These are phyloP conservation scores for Ranitomeya imitator DNA, from an alignment of 2,113 vertebrate species.

Conservation along the genomic window DNA sequence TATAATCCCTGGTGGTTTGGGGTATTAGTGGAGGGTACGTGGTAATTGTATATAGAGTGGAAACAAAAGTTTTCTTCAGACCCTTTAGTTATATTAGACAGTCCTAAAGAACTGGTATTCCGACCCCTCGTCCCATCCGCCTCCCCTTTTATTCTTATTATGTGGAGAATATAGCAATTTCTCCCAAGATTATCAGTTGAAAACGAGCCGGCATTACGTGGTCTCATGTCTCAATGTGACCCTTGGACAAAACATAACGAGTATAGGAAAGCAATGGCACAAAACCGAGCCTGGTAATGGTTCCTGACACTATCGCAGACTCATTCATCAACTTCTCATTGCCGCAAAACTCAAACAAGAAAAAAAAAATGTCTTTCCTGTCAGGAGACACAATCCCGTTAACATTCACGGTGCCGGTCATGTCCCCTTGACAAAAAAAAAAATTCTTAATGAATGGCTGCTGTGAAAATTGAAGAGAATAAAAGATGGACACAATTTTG, in stretches of 20 bases:
- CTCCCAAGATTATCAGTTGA: background rate
- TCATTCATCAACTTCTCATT: slow-evolving; percentile 46
- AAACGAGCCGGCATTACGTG: slow-evolving; percentile 11
- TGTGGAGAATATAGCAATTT: background rate
- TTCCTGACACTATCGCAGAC: background rate
- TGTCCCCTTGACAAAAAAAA: background rate
- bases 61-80: too few species aligned
- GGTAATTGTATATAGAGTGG: background rate
- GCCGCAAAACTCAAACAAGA: background rate
- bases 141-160: background rate
- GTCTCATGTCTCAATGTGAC: slow-evolving; percentile 38
- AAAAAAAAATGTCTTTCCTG: slow-evolving; percentile 30
- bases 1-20: too few species aligned
- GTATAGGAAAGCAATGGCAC: slow-evolving; percentile 24
- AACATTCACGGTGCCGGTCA: background rate
- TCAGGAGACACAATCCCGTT: background rate
- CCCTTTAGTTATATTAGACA: background rate
- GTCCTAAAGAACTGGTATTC: background rate
- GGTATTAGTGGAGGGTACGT: background rate
- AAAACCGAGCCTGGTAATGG: slow-evolving; percentile 20
- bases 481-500: background rate
- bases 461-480: background rate
- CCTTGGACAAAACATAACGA: slow-evolving; percentile 8
- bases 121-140: too few species aligned
- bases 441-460: background rate